Evolutionary conservation across 2,888 invertebrate genomes (phyloP).

Genomic region (Bursaphelenchus okinawaensis): DNA sequence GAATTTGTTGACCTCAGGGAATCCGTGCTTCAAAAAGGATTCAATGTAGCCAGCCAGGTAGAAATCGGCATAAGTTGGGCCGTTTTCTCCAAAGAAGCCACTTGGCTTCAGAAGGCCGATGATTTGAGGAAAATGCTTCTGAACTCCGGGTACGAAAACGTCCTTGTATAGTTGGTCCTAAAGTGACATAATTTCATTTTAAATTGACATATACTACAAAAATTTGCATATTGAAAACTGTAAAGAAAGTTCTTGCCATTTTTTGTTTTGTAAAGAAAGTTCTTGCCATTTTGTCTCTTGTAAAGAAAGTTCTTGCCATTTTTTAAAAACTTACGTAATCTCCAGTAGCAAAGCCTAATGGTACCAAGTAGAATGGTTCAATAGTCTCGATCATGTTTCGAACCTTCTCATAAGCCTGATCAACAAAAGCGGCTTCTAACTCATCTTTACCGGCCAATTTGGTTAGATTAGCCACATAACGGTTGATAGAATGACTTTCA

Average conservation of each 20-base stretch:
- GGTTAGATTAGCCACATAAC: constrained; percentile 5
- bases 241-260: too few relatives aligned
- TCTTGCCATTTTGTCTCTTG: too few relatives aligned
- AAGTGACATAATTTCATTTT: too few relatives aligned
- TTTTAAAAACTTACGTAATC: not conserved
- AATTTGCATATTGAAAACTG: too few relatives aligned
- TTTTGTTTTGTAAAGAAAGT: too few relatives aligned
- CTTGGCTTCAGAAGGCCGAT: not conserved
- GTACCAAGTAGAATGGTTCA: not conserved
- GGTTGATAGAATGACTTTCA: constrained; percentile 14
- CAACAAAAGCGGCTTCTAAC: not conserved
- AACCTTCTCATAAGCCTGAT: not conserved
- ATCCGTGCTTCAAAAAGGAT: not conserved
- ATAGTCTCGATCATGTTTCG: not conserved
- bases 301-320: too few relatives aligned
- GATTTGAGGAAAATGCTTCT: not conserved
- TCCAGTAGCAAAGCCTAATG: not conserved
- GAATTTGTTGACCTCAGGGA: not conserved
- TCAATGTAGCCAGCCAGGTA: not conserved
- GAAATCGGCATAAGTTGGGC: not conserved
- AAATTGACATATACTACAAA: too few relatives aligned
- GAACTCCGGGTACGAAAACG: not conserved
- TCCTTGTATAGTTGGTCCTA: not conserved
- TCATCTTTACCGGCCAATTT: not conserved
- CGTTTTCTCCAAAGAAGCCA: not conserved